Evolutionary conservation across 2,888 invertebrate species (phyloP).

Genomic region (Hydraecia micacea): DNA sequence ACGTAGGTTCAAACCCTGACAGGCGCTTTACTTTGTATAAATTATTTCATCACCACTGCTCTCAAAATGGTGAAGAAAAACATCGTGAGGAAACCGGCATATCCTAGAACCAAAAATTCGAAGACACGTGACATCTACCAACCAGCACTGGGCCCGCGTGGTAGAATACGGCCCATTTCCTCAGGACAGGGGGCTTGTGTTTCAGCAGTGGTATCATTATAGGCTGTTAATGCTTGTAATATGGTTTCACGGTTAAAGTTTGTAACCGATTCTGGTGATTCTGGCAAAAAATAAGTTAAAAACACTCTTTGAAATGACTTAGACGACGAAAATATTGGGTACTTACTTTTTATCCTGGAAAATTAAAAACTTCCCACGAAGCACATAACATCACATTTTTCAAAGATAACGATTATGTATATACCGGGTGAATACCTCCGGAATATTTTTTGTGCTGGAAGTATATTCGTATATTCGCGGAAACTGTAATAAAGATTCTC

Average conservation of each 20-base stretch:
- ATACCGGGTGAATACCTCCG: not conserved
- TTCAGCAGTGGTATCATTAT: not conserved
- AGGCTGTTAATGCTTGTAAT: not conserved
- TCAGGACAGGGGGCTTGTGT: not conserved
- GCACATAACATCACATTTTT: not conserved
- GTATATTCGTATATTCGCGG: constrained; percentile 35
- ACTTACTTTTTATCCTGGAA: not conserved
- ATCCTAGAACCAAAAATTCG: not conserved
- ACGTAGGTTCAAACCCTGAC: not conserved
- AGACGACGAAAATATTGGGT: not conserved
- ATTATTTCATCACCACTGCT: not conserved
- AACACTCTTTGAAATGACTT: not conserved
- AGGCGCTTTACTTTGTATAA: not conserved
- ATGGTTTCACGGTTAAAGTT: not conserved
- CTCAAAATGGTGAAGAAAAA: not conserved
- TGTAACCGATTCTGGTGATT: not conserved
- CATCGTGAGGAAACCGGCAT: not conserved
- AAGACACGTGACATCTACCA: not conserved
- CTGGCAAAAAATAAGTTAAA: not conserved
- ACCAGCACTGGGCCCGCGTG: not conserved
- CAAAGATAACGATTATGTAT: constrained; percentile 10
- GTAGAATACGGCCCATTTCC: not conserved
- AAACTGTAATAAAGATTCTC: constrained; percentile 47
- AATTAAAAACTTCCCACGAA: not conserved
- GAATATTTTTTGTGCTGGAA: constrained; percentile 31